phyloP scores from a whole-genome alignment of 2,888 invertebrate genomes.

The Acronicta alni region DNA sequence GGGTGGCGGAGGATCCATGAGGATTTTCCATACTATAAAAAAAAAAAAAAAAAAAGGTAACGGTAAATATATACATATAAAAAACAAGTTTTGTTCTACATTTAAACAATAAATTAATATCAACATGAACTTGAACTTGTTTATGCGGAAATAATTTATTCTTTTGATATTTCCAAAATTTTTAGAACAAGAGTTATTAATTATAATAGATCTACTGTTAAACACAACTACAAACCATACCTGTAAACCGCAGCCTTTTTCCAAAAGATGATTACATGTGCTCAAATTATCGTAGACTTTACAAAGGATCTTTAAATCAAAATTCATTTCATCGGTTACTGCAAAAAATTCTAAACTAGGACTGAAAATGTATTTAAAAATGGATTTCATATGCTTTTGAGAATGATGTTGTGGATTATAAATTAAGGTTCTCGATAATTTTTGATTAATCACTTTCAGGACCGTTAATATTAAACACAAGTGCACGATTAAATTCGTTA shows the following conservation, averaged over 20 bases:
- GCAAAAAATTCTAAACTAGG: conserved; percentile 37
- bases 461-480: conserved; percentile 63
- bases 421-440: conserved; percentile 21
- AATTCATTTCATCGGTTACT: conserved; percentile 7
- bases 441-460: conserved; percentile 56
- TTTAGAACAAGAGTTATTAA: too few species aligned
- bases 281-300: conserved; percentile 70
- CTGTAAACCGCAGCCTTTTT: conserved; percentile 64
- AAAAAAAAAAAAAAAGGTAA: too few species aligned
- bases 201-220: too few species aligned
- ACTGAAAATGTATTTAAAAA: conserved; percentile 27
- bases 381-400: conserved; percentile 1
- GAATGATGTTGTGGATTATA: conserved; percentile 7
- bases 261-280: conserved; percentile 67
- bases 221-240: conserved; percentile 17
- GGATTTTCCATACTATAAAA: too few species aligned
- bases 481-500: conserved; percentile 67
- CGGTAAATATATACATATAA: too few species aligned
- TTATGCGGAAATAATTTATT: too few species aligned
- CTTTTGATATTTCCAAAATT: too few species aligned
- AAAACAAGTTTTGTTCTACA: too few species aligned
- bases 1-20: too few species aligned
- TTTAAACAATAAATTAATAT: too few species aligned
- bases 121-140: too few species aligned
- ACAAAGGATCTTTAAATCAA: conserved; percentile 65